Base-by-base conservation (phyloP, 2,888 invertebrate species). In the Cybosia mesomella region DNA sequence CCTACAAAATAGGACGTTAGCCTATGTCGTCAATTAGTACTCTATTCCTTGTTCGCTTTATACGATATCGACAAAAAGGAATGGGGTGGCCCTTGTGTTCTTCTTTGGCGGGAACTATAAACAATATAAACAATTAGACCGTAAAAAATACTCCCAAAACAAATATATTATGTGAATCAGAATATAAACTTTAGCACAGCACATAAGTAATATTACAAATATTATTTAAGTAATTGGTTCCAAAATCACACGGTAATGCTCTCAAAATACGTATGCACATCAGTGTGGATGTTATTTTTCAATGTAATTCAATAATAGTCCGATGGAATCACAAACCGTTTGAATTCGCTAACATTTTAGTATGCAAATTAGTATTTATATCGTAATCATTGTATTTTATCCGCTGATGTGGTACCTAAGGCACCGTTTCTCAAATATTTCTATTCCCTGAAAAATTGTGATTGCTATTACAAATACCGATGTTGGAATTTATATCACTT, bases 281-380 rank as follows among this genome's bases (percentile, higher is more conserved):
- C 62, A 61, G n/a, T 49, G 32, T 18, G 24, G 58, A 18, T 34
- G 32, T 28, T 62, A n/a, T 53, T 53, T 59, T 63, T 54, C 43
- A 15, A 43, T 32, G 54, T 64, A 21, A 32, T 60, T 64, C 43
- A 55, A 55, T 60, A 64, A 60, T 55, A 32, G 39, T 59, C 55
- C 32, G 8, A 54, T 58, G 32, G 57, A 62, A 67, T 58, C 62
- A 49, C 57, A 67, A 49, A 62, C n/a, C 32, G 28, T 32, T 60
- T 18, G 43, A 57, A 22, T 57, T 57, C 18, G 28, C 57, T 57
- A 62, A 62, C 49, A 22, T 59, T 59, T 63, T 55, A 55, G 54
- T 68, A 68, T 68, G 68, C 64, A 68, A 68, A 68, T 68, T 64
- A 60, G 59, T 68, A 57, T 68, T 64, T 68, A 67, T 63, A 68